Evolutionary conservation across 2,113 vertebrate genomes (phyloP).

Genomic region (Sula dactylatra): DNA sequence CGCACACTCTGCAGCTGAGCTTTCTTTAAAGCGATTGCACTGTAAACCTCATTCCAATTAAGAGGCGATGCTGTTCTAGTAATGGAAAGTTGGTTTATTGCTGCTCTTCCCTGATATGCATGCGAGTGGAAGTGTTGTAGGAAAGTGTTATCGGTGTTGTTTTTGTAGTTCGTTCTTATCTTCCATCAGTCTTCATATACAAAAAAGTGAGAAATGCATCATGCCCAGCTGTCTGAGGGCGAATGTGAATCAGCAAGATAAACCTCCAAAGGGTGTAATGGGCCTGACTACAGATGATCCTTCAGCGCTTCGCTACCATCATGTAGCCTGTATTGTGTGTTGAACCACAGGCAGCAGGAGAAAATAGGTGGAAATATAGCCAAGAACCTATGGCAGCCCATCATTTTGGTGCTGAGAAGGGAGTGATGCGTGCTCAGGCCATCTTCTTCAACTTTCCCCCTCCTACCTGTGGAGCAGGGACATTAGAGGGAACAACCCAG

Average conservation of each 20-base stretch:
- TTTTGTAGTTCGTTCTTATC: conserved; percentile 35
- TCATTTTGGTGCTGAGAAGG: background rate
- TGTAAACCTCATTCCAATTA: conserved; percentile 51
- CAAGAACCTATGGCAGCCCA: background rate
- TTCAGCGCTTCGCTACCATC: background rate
- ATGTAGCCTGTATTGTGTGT: background rate
- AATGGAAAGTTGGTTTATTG: conserved; percentile 66
- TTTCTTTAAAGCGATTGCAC: conserved; percentile 7
- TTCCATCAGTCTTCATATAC: conserved; percentile 26
- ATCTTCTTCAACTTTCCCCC: background rate
- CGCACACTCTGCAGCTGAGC: background rate
- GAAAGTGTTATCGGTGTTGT: background rate
- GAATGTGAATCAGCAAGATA: conserved; percentile 24
- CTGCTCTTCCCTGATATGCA: background rate
- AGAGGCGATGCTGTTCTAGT: conserved; percentile 47
- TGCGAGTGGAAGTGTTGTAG: background rate
- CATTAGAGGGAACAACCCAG: background rate
- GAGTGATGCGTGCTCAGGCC: background rate
- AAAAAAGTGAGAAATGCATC: conserved; percentile 23
- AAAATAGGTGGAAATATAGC: background rate
- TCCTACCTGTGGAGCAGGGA: background rate
- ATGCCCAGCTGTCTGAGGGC: background rate
- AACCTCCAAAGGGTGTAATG: background rate
- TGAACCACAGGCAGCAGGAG: background rate
- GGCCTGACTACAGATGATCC: conserved; percentile 15